A percentile compares a stretch with the other conserved stretches of the same genome.
Evolutionary conservation across 2,113 vertebrate genomes (phyloP).

Genomic region (Gnathonemus echidnorhynchus): DNA sequence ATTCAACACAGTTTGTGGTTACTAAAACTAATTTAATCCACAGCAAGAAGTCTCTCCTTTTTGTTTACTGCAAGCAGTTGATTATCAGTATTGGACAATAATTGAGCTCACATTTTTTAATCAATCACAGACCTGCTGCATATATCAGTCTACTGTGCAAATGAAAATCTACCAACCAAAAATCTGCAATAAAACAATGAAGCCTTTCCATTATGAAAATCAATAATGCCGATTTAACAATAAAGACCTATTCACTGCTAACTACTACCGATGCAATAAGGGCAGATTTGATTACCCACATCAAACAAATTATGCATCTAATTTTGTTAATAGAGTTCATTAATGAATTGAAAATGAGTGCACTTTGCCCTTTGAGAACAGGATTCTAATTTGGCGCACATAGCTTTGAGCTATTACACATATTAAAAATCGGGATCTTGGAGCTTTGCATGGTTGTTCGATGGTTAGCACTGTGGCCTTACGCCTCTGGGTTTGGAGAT

Average conservation of each 20-base stretch:
- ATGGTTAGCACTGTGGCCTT: background rate
- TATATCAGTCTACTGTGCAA: background rate
- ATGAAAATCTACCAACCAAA: background rate
- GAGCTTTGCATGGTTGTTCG: background rate
- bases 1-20: background rate
- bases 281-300: slow-evolving; percentile 28
- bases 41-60: background rate
- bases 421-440: slow-evolving; percentile 41
- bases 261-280: slow-evolving; percentile 21
- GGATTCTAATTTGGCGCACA: slow-evolving; percentile 15
- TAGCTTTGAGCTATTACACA: slow-evolving; percentile 46
- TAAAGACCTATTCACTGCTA: slow-evolving; percentile 11
- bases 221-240: slow-evolving; percentile 21
- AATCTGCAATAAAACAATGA: background rate
- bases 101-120: background rate
- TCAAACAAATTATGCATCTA: slow-evolving; percentile 34
- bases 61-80: background rate
- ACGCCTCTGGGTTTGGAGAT: background rate
- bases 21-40: background rate
- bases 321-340: slow-evolving; percentile 29
- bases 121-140: background rate
- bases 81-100: background rate
- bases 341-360: slow-evolving; percentile 27
- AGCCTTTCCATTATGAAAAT: slow-evolving; percentile 14
- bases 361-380: slow-evolving; percentile 27